These are phyloP conservation scores for Lycophotia porphyrea DNA, from an alignment of 2,888 invertebrate species.

Conservation along the genomic window DNA sequence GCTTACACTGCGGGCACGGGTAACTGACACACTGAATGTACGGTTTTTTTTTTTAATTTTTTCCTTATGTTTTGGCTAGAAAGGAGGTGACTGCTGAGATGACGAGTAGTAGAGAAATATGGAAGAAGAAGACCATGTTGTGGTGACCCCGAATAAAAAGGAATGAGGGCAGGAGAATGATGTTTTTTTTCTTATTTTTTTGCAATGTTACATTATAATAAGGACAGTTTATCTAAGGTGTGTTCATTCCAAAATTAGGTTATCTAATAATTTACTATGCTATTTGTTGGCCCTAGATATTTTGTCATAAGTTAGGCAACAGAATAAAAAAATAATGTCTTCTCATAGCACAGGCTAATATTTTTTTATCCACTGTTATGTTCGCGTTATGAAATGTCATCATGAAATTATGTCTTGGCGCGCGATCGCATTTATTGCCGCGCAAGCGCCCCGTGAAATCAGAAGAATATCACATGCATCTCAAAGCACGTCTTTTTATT, in stretches of 20 bases:
- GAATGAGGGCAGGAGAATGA: too few species aligned
- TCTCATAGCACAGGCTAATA: background rate
- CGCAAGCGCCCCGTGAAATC: too few species aligned
- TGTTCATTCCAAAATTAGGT: background rate
- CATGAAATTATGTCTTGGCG: too few species aligned
- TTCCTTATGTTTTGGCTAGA: background rate
- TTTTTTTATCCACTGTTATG: too few species aligned
- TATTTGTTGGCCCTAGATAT: background rate
- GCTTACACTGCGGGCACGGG: slow-evolving; percentile 65
- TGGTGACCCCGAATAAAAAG: too few species aligned
- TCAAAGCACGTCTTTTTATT: too few species aligned
- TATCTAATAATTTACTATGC: background rate
- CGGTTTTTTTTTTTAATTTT: fast-evolving
- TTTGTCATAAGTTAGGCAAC: background rate
- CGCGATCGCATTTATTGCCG: too few species aligned
- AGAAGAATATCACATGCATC: too few species aligned
- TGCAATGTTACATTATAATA: background rate
- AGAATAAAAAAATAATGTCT: background rate
- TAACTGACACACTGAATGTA: background rate
- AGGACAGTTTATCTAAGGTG: background rate
- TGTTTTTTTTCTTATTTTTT: background rate
- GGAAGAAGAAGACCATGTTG: too few species aligned
- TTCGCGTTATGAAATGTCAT: too few species aligned
- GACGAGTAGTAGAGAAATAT: too few species aligned
- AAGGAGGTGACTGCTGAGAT: too few species aligned